phyloP scores from a whole-genome alignment of 2,888 invertebrate species.

The Chrysolina haemoptera region DNA sequence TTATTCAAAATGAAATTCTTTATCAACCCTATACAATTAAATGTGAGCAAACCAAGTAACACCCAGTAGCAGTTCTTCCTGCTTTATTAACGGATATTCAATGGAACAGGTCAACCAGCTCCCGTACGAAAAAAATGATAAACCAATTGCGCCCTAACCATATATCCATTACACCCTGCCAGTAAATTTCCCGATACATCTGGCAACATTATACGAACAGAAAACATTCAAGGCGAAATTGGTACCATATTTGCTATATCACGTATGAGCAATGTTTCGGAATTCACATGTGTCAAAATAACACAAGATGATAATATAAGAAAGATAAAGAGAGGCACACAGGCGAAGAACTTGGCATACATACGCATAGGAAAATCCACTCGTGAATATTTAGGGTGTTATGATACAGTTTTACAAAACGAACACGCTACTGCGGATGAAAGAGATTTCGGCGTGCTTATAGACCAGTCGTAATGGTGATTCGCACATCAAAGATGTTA shows the following conservation, averaged over 20 bases:
- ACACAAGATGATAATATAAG: constrained; percentile 61
- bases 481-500: not conserved
- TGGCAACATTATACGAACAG: constrained; percentile 25
- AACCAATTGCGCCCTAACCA: not conserved
- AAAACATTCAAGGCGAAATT: constrained; percentile 36
- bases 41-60: too few relatives aligned
- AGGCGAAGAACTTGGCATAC: constrained; percentile 61
- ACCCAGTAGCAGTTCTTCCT: too few relatives aligned
- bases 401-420: constrained; percentile 52
- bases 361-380: constrained; percentile 63
- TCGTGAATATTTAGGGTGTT: constrained; percentile 69
- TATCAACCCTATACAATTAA: too few relatives aligned
- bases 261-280: constrained; percentile 61
- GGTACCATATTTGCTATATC: constrained; percentile 58
- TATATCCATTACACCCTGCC: not conserved
- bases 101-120: not conserved
- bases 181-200: constrained; percentile 23
- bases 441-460: constrained; percentile 7
- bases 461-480: not conserved
- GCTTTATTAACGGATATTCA: too few relatives aligned
- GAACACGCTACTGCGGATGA: constrained; percentile 31
- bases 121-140: not conserved
- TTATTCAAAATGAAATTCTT: too few relatives aligned
- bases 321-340: constrained; percentile 62
- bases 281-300: constrained; percentile 61